Percentiles rank a stretch among this genome's conserved stretches.
Evolutionary conservation across 2,113 vertebrate genomes (phyloP).

Genomic region (Zeus faber): DNA sequence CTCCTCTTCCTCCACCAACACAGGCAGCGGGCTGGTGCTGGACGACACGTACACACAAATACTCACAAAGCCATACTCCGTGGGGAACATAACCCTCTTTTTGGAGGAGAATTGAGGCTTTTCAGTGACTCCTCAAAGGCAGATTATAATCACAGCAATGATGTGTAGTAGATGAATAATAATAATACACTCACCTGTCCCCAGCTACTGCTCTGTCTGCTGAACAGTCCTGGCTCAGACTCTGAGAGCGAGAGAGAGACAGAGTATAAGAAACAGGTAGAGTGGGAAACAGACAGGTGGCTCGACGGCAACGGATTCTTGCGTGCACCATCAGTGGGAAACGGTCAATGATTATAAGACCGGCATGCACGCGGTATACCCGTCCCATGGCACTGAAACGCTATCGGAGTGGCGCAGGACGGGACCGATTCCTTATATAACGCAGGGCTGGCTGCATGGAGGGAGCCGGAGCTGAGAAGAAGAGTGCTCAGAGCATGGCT

Average conservation of each 20-base stretch:
- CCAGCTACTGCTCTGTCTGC: constrained; percentile 41
- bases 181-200: constrained; percentile 61
- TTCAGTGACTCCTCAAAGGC: not conserved
- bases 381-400: too few species aligned
- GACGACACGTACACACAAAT: not conserved
- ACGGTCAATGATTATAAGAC: constrained; percentile 30
- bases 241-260: constrained; percentile 44
- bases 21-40: constrained; percentile 63
- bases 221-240: constrained; percentile 46
- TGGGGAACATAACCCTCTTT: too few species aligned
- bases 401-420: too few species aligned
- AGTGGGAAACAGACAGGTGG: constrained; percentile 20
- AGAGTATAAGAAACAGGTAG: not conserved
- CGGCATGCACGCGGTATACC: not conserved
- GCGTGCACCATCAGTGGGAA: constrained; percentile 12
- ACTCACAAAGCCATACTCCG: too few species aligned
- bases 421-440: too few species aligned
- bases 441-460: too few species aligned
- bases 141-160: not conserved
- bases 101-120: too few species aligned
- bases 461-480: too few species aligned
- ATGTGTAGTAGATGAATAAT: not conserved
- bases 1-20: constrained; percentile 70
- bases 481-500: too few species aligned
- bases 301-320: constrained; percentile 11